Evolutionary conservation across 2,888 invertebrate genomes (phyloP).

Genomic region (Spicauda simplicius): DNA sequence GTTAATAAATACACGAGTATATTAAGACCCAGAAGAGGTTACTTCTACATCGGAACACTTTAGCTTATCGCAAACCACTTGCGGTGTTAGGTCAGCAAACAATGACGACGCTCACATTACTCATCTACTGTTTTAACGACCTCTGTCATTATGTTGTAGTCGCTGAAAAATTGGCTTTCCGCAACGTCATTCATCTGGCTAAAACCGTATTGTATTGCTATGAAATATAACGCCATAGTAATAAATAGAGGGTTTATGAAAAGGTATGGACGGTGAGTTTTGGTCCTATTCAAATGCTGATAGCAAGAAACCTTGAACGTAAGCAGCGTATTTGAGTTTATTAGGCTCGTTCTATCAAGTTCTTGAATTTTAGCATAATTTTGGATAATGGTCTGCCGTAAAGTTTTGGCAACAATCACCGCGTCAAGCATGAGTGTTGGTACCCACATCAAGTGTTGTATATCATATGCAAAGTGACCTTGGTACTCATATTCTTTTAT

Average conservation of each 20-base stretch:
- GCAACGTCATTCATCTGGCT: conserved; percentile 26
- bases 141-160: conserved; percentile 34
- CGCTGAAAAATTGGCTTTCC: conserved; percentile 34
- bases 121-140: conserved; percentile 36
- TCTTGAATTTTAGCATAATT: no score
- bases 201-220: conserved; percentile 28
- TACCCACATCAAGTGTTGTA: no score
- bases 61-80: not conserved
- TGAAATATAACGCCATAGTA: conserved; percentile 6
- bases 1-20: no score
- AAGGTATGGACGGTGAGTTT: not conserved
- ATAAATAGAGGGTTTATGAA: conserved; percentile 8
- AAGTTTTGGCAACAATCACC: no score
- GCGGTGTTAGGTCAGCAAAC: not conserved
- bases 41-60: no score
- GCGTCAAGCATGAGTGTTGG: no score
- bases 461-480: no score
- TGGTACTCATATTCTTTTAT: no score
- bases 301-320: not conserved
- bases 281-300: not conserved
- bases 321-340: no score
- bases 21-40: no score
- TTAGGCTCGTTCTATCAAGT: no score
- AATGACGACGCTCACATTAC: conserved; percentile 30
- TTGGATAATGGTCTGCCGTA: no score